Percentiles rank a stretch among this genome's conserved stretches.
Conservation (phyloP, 2,888 invertebrate species). For the Calameuta filiformis region DNA sequence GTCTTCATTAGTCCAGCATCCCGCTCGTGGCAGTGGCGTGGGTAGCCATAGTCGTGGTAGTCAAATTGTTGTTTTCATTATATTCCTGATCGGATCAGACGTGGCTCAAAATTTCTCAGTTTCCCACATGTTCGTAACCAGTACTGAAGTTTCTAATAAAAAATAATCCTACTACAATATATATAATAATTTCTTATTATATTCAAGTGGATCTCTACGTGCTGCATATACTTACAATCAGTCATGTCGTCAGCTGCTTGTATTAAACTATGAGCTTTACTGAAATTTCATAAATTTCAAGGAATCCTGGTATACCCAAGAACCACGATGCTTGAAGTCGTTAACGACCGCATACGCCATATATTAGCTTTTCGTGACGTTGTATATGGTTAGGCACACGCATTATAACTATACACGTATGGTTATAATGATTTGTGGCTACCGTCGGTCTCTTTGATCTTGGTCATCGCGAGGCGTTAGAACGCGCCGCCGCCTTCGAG, state of each 20-base stretch:
- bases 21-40: conserved; percentile 38
- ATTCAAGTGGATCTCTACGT: not conserved
- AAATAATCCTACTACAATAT: not conserved
- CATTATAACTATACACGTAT: conserved; percentile 28
- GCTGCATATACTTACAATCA: not conserved
- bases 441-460: conserved; percentile 34
- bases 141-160: not conserved
- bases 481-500: not conserved
- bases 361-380: not conserved
- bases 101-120: not conserved
- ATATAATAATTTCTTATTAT: not conserved
- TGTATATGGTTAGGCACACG: conserved; percentile 9
- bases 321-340: not conserved
- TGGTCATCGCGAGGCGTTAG: conserved; percentile 28
- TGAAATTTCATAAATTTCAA: not conserved
- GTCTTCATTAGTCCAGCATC: conserved; percentile 46
- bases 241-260: not conserved
- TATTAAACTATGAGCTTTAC: not conserved
- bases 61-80: not conserved
- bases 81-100: not conserved
- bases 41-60: conserved; percentile 31
- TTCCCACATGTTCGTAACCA: not conserved
- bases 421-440: conserved; percentile 33
- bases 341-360: not conserved
- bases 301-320: not conserved